These are phyloP conservation scores for Emmelina monodactyla DNA, from an alignment of 2,888 invertebrate genomes.

Conservation along the genomic window DNA sequence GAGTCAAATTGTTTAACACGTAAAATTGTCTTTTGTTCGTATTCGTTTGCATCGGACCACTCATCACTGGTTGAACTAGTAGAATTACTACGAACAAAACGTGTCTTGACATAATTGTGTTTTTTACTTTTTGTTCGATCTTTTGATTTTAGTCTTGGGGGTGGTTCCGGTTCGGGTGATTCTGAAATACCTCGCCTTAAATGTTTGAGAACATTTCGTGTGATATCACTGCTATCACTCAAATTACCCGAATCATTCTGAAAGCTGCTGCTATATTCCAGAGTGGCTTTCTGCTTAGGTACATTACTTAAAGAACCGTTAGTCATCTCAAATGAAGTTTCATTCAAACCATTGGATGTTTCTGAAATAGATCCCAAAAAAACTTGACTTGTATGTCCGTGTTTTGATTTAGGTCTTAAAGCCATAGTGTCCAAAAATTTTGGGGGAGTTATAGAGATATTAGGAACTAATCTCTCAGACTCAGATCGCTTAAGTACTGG, in stretches of 20 bases:
- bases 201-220: constrained; percentile 42
- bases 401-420: constrained; percentile 70
- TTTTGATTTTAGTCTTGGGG: constrained; percentile 46
- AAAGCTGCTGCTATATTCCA: constrained; percentile 17
- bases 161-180: constrained; percentile 59
- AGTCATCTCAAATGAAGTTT: background rate
- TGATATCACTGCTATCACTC: constrained; percentile 54
- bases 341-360: constrained; percentile 18
- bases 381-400: constrained; percentile 69
- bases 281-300: constrained; percentile 11
- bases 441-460: constrained; percentile 55
- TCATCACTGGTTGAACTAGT: constrained; percentile 60
- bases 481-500: constrained; percentile 52
- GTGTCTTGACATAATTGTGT: constrained; percentile 59
- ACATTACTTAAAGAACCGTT: background rate
- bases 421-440: constrained; percentile 86
- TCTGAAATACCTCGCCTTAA: constrained; percentile 48
- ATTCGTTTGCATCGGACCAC: constrained; percentile 56
- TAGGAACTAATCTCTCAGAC: constrained; percentile 47
- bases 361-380: constrained; percentile 41
- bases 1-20: constrained; percentile 56
- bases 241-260: constrained; percentile 40
- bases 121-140: constrained; percentile 47
- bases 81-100: constrained; percentile 53
- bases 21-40: constrained; percentile 51